Evolutionary conservation across 2,113 vertebrate genomes (phyloP).

Genomic region (Eolophus roseicapilla): DNA sequence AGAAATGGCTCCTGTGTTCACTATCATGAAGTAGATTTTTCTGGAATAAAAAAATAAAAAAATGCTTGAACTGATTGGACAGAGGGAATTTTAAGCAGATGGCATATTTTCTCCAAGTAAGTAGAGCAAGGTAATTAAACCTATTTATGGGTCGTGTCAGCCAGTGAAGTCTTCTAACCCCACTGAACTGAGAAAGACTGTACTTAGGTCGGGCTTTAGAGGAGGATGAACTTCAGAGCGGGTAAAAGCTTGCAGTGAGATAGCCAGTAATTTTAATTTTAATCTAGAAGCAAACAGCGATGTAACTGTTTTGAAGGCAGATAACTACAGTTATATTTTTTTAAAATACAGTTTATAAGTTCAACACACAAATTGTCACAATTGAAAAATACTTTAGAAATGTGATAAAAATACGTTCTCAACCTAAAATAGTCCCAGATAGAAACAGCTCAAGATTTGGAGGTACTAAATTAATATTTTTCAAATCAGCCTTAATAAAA

Average conservation of each 20-base stretch:
- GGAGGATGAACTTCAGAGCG: neutral
- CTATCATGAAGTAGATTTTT: slow-evolving; percentile 72
- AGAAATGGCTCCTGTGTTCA: slow-evolving; percentile 75
- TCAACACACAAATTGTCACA: neutral
- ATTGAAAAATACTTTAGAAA: neutral
- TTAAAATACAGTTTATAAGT: neutral
- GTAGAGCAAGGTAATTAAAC: neutral
- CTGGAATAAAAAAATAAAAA: slow-evolving; percentile 63
- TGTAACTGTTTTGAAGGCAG: neutral
- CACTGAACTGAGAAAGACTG: neutral
- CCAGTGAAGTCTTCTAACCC: neutral
- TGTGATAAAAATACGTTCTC: neutral
- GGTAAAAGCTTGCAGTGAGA: neutral
- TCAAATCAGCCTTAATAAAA: neutral
- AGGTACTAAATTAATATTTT: neutral
- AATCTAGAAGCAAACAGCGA: neutral
- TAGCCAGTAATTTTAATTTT: neutral
- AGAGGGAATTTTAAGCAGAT: slow-evolving; percentile 64
- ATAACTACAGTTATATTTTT: neutral
- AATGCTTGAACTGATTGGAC: slow-evolving; percentile 74
- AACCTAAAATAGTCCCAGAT: neutral
- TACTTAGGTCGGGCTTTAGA: neutral
- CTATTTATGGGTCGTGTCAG: neutral
- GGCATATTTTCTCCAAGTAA: slow-evolving; percentile 76
- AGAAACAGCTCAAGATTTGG: neutral